Evolutionary conservation across 2,888 invertebrate species (phyloP).

Genomic region (Alentia gelatinosa): DNA sequence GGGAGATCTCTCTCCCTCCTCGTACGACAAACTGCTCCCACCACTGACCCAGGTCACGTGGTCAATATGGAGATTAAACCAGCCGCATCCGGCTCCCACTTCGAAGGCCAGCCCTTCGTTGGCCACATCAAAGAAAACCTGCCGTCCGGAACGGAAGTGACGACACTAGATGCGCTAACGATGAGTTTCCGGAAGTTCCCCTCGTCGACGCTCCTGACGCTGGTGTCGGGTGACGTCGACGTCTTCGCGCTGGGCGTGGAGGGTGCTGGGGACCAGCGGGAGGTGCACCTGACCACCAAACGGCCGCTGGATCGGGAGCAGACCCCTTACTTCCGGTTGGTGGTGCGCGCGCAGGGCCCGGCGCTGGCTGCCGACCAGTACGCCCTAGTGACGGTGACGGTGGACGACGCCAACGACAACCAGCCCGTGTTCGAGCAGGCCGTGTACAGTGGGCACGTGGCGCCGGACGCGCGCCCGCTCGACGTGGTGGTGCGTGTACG

Average conservation of each 20-base stretch:
- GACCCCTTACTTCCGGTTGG: not conserved
- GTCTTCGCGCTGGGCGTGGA: not conserved
- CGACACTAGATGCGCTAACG: not conserved
- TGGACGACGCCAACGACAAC: conserved; percentile 52
- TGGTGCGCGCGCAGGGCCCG: not conserved
- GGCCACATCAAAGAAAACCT: conserved; percentile 43
- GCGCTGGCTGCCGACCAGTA: not conserved
- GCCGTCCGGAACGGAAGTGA: conserved; percentile 5
- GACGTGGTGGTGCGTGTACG: not conserved
- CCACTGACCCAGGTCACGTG: not conserved
- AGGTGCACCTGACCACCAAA: not conserved
- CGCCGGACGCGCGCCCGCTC: not conserved
- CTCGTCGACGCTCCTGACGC: not conserved
- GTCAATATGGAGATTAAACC: not conserved
- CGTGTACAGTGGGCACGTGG: not conserved
- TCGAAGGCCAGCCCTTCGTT: conserved; percentile 29
- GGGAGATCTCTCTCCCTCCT: not conserved
- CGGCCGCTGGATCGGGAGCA: not conserved
- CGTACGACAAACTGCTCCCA: not conserved
- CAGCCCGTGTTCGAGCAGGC: conserved; percentile 7
- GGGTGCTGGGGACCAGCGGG: not conserved
- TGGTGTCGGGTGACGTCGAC: conserved; percentile 33
- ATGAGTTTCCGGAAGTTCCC: conserved; percentile 9
- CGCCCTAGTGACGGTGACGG: not conserved
- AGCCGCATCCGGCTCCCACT: not conserved